These are phyloP conservation scores for Bagarius yarrelli DNA, from an alignment of 2,113 vertebrate genomes.

Conservation along the genomic window DNA sequence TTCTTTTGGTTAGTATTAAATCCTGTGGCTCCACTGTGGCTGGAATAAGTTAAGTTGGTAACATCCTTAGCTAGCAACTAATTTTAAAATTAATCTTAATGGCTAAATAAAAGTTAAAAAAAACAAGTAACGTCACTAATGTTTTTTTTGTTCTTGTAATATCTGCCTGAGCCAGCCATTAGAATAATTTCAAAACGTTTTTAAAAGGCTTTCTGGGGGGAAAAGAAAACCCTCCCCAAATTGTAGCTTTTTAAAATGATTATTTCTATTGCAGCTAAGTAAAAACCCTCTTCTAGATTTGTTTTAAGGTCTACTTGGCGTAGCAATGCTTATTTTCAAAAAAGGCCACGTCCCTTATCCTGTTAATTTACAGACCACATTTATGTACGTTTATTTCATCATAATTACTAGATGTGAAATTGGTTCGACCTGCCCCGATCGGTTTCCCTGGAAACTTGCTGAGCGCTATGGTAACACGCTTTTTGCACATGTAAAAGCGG, in stretches of 20 bases:
- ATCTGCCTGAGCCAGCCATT: no score
- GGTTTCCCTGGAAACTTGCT: conserved; percentile 52
- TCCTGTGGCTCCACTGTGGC: no score
- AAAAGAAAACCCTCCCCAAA: no score
- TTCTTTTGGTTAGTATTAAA: no score
- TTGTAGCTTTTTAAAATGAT: background rate
- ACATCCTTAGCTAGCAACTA: background rate
- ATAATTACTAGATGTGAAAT: conserved; percentile 27
- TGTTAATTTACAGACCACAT: background rate
- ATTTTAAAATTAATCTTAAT: background rate
- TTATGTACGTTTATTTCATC: background rate
- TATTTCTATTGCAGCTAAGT: no score
- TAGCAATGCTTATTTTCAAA: background rate
- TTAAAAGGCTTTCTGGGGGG: no score
- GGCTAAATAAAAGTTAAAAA: background rate
- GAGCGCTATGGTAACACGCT: conserved; percentile 38
- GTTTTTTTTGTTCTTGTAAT: no score
- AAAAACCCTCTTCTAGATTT: background rate
- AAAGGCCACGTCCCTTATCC: background rate
- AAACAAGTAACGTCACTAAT: background rate
- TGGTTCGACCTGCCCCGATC: conserved; percentile 34
- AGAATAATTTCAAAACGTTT: no score
- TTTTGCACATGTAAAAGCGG: conserved; percentile 25
- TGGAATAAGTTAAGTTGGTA: no score
- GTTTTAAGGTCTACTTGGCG: background rate